Evolutionary conservation across 2,797 vertebrate genomes (phyloP).

Genomic region (Chelonia mydas): DNA sequence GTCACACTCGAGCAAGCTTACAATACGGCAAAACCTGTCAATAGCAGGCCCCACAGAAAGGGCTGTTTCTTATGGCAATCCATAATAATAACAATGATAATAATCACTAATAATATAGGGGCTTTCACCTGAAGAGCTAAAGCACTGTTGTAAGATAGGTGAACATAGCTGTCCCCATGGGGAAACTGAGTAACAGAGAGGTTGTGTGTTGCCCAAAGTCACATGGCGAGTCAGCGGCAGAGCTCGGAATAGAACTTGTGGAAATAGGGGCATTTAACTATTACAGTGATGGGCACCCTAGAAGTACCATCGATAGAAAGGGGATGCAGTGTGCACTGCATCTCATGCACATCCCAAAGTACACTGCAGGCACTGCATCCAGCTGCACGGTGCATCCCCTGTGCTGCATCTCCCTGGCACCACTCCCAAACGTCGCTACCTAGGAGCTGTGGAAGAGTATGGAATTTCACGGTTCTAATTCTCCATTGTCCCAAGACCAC

Average conservation of each 20-base stretch:
- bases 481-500: neutral
- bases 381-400: too few species aligned
- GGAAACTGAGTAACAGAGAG: neutral
- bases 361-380: neutral
- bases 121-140: neutral
- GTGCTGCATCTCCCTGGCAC: neutral
- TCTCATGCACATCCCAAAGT: neutral
- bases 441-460: neutral
- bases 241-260: neutral
- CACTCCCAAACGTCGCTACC: neutral
- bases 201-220: neutral
- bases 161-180: neutral
- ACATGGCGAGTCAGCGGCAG: neutral
- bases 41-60: fast-evolving
- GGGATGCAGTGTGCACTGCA: neutral
- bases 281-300: neutral
- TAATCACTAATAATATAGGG: neutral
- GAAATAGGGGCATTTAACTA: neutral
- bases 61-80: neutral
- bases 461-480: neutral
- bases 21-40: neutral
- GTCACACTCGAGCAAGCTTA: neutral
- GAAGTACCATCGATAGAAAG: neutral
- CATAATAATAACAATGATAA: neutral
- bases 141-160: neutral